A percentile compares a stretch with the other conserved stretches of the same genome.
These are phyloP conservation scores for Lepidothrix coronata DNA, from an alignment of 2,113 vertebrate species.

Conservation along the genomic window DNA sequence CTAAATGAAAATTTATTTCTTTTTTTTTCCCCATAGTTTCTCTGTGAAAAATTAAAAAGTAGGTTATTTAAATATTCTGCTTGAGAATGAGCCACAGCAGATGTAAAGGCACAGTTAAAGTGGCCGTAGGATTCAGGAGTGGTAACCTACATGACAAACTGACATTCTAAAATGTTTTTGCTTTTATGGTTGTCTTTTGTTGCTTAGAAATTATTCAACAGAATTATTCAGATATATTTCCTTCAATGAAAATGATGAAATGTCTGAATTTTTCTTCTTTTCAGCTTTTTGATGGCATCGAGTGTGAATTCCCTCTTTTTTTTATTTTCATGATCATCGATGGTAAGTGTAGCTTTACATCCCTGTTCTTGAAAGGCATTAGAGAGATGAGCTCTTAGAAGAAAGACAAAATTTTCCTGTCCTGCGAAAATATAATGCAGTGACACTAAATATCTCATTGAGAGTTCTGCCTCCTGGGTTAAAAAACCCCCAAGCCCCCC, in stretches of 20 bases:
- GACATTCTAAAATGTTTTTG: not conserved
- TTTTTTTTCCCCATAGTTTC: not conserved
- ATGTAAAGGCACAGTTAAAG: not conserved
- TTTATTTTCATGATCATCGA: slow-evolving; percentile 99
- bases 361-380: not conserved
- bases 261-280: slow-evolving; percentile 51
- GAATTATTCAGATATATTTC: not conserved
- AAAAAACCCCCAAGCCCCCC: not conserved
- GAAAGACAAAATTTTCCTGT: not conserved
- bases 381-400: not conserved
- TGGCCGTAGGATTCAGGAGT: not conserved
- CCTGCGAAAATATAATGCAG: not conserved
- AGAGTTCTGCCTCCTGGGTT: not conserved
- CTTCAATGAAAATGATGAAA: not conserved
- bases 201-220: not conserved
- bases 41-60: not conserved
- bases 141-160: not conserved
- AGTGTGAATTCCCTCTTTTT: slow-evolving; percentile 98
- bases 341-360: slow-evolving; percentile 81
- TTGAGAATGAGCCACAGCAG: not conserved
- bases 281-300: slow-evolving; percentile 97
- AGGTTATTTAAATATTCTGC: not conserved
- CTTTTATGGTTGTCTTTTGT: not conserved
- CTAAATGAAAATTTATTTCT: slow-evolving; percentile 21
- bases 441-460: not conserved